Evolutionary conservation across 2,797 vertebrate genomes (phyloP).

Genomic region (Meda fulgida): DNA sequence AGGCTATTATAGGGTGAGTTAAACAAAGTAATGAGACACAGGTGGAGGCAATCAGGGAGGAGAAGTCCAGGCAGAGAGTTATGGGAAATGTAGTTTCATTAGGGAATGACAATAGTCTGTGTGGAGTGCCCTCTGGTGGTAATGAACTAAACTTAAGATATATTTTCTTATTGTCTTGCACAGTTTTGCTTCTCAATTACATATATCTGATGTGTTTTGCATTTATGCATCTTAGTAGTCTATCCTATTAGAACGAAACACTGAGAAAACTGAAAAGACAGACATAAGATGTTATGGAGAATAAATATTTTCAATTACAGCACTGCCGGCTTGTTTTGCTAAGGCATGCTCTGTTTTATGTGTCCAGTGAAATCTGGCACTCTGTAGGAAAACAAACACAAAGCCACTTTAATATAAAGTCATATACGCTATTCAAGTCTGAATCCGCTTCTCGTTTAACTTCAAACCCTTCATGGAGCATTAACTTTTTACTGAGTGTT

Average conservation of each 20-base stretch:
- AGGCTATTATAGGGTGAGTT: too few relatives aligned
- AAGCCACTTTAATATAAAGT: slow-evolving; percentile 9
- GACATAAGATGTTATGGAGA: not conserved
- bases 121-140: too few relatives aligned
- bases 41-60: too few relatives aligned
- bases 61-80: too few relatives aligned
- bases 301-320: not conserved
- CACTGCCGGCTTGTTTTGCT: not conserved
- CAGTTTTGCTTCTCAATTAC: not conserved
- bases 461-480: slow-evolving; percentile 5
- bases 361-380: slow-evolving; percentile 28
- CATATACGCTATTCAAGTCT: not conserved
- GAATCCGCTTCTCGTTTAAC: slow-evolving; percentile 7
- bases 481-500: not conserved
- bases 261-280: not conserved
- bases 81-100: too few relatives aligned
- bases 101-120: too few relatives aligned
- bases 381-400: slow-evolving; percentile 9
- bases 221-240: not conserved
- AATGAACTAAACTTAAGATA: not conserved
- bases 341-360: slow-evolving; percentile 36
- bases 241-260: not conserved
- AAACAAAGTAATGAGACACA: too few relatives aligned
- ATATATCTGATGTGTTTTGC: not conserved
- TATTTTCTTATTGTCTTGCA: not conserved